phyloP scores from a whole-genome alignment of 2,797 vertebrate species.

The Eulemur rubriventer region DNA sequence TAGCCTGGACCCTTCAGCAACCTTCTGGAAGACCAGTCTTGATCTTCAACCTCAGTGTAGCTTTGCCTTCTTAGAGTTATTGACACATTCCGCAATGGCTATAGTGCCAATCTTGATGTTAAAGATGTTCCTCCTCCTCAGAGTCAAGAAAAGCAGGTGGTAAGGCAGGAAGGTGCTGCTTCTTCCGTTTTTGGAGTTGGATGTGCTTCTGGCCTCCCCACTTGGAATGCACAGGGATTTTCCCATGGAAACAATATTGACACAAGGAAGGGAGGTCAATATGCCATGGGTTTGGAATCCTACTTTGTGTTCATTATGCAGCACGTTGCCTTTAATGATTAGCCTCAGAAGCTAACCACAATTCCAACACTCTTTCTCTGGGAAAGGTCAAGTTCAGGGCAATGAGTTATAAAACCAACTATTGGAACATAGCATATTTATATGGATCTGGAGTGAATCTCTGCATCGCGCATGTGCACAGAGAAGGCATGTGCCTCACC shows the following conservation, averaged over 20 bases:
- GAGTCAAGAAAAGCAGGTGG: no score
- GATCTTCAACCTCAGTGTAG: background rate
- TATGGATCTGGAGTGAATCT: background rate
- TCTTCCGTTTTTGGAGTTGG: background rate
- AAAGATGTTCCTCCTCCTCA: fast-evolving
- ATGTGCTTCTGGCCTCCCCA: background rate
- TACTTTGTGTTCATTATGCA: background rate
- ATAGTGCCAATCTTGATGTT: fast-evolving
- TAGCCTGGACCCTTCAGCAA: background rate
- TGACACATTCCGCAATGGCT: fast-evolving
- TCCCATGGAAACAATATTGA: background rate
- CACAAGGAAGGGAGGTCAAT: background rate
- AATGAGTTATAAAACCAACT: background rate
- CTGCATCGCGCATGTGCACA: background rate
- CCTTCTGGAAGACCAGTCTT: background rate
- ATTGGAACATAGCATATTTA: background rate
- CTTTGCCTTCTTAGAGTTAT: no score
- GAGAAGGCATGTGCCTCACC: no score
- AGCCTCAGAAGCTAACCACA: background rate
- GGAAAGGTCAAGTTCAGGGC: constrained; percentile 19
- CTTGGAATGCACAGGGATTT: background rate
- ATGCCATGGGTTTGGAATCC: background rate
- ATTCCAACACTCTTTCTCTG: background rate
- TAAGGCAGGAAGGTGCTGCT: background rate
- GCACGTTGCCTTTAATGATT: background rate